Evolutionary conservation across 2,113 vertebrate genomes (phyloP), one percentile per base, ranked within the genome.

Genomic region (Cygnus atratus): DNA sequence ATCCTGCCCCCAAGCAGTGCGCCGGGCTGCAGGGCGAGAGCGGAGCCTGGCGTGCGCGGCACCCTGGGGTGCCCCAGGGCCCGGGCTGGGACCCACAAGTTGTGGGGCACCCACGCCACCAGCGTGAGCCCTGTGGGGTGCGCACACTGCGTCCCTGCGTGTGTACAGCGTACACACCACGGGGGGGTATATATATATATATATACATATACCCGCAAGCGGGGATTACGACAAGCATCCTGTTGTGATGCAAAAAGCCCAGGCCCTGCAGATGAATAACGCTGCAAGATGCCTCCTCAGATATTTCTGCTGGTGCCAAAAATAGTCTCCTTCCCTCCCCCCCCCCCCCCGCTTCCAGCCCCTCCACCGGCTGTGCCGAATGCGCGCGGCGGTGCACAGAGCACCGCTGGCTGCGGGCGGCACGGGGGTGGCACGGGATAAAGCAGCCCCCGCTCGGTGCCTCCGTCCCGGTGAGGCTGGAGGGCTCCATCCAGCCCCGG

Each of bases 291-390:
- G 96, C 97, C 94, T 97, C 96, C 87, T 94, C 43, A 41, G 96
- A 96, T 97, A 98, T 98, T 98, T 98, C 97, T 97, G 97, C 97
- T 94, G 87, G 92, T 97, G 96, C 97, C 98, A 97, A 98, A 98
- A 98, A 98, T 98, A 98, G 97, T 82, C 94, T 46, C 10, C 13
- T 7, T 88, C 78, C 72, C 39, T 48, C 52, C 48, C 28, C 50
- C 14, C 25, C 37, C 20, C 22, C 55, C 43, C 39, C 59, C 57
- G 67, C 29, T 10, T 48, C 46, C 95, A 95, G 86, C 87, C 94
- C 94, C 94, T 94, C 92, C 11, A 3, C 87, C 57, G 52, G 59
- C 87, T 87, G 82, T 68, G 91, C 92, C 1, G 57, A 88, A 90
- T 68, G 66, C 44, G 9, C 2, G 5, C 62, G 5, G 18, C 10